These are phyloP conservation scores for Neoaliturus tenellus DNA, from an alignment of 2,888 invertebrate species.

Conservation along the genomic window DNA sequence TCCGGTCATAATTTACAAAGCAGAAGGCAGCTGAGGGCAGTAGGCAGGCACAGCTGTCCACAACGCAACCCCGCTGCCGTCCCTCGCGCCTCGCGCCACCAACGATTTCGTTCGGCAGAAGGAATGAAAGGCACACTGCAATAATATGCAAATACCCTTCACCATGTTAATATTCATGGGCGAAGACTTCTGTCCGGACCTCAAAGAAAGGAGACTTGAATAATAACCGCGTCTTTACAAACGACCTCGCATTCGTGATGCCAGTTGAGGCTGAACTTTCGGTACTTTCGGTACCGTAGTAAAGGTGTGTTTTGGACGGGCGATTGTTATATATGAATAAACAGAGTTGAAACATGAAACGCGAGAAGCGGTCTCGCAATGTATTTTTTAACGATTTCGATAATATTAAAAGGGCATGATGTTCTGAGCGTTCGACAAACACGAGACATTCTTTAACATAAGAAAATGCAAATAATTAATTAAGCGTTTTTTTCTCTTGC, in stretches of 20 bases:
- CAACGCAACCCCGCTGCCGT: neutral
- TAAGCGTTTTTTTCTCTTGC: no score
- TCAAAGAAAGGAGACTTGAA: constrained; percentile 4
- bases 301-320: neutral
- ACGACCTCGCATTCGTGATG: constrained; percentile 10
- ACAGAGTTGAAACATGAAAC: no score
- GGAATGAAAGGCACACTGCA: constrained; percentile 1
- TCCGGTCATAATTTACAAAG: neutral
- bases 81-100: neutral
- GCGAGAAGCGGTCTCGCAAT: no score
- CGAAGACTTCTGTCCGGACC: constrained; percentile 12
- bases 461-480: no score
- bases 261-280: neutral
- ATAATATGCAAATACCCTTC: constrained; percentile 23
- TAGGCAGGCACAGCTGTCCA: neutral
- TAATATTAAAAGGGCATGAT: no score
- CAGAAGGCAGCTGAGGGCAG: neutral
- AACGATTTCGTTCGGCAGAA: neutral
- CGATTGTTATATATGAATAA: neutral
- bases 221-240: neutral
- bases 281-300: no score
- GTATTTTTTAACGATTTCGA: no score
- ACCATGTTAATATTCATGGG: constrained; percentile 14
- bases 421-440: no score
- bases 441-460: no score